Evolutionary conservation across 1,140 invertebrate genomes (phyloP), one percentile per base, ranked within the genome.

Genomic region (Brevipalpus yothersi): DNA sequence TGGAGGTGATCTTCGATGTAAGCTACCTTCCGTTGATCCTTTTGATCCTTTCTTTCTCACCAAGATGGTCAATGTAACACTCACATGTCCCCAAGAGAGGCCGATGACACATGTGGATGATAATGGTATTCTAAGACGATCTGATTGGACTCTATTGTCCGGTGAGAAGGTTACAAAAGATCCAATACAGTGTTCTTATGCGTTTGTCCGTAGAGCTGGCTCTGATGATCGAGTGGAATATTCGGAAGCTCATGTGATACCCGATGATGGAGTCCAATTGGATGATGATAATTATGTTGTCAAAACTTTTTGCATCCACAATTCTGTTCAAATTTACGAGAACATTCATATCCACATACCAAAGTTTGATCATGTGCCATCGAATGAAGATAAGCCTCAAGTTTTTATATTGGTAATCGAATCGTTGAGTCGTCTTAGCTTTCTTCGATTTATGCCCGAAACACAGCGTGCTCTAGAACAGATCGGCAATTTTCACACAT

Each of bases 401-500:
- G 61, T 62, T 12, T 17, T 62, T 9, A 58, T 62, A n/a, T 19
- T 62, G n/a, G 55, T 60, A 0, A 59, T 62, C 53, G 61, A 62
- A 60, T 62, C 61, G 39, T 31, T 62, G 51, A 42, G 47, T 15
- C 43, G 49, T 5, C 15, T 60, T 19, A 60, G 53, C 39, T 62
- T 54, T 17, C 1, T 47, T 19, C 59, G 61, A 23, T 62, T 62
- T 47, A 53, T 62, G 53, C 19, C 31, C 40, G 9, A 53, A 53
- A 62, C 61, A 11, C 39, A 45, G 47, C 5, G 45, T 21, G 42
- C 51, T 10, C 19, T 62, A 10, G 21, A 57, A 23, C n/a, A 55
- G 11, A 56, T 59, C 15, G 55, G 55, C 5, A 23, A 62, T 53
- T 23, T 60, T 17, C 42, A 84, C 65, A 87, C 93, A 73, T 41